Evolutionary conservation across 2,888 invertebrate species (phyloP).

Genomic region (Eurois occulta): DNA sequence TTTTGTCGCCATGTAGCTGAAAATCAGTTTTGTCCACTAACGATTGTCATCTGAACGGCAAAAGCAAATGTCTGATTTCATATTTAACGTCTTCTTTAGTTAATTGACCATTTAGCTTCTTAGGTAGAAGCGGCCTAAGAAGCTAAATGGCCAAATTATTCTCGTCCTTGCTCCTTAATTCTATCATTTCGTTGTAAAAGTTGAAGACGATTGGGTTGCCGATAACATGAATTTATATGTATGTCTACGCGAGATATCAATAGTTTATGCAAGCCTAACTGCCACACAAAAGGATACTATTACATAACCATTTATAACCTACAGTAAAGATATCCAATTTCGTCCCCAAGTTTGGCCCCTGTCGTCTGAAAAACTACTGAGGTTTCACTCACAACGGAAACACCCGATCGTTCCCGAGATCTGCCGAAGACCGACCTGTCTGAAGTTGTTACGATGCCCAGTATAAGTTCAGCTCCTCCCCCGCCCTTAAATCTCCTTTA

Average conservation of each 20-base stretch:
- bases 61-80: neutral
- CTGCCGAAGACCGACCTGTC: conserved; percentile 70
- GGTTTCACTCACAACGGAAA: conserved; percentile 69
- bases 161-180: neutral
- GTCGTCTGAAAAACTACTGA: conserved; percentile 69
- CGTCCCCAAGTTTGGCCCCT: conserved; percentile 66
- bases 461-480: conserved; percentile 64
- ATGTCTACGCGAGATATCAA: neutral
- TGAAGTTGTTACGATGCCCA: conserved; percentile 76
- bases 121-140: neutral
- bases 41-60: neutral
- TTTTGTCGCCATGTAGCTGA: too few species aligned
- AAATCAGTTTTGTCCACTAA: neutral
- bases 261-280: neutral
- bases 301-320: conserved; percentile 28
- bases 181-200: neutral
- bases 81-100: neutral
- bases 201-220: neutral
- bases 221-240: neutral
- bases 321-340: neutral
- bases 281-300: neutral
- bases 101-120: neutral
- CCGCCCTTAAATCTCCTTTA: conserved; percentile 62
- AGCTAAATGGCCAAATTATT: neutral
- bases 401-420: conserved; percentile 73